Evolutionary conservation across 1,140 invertebrate genomes (phyloP).

Genomic region (Capitella teleta): DNA sequence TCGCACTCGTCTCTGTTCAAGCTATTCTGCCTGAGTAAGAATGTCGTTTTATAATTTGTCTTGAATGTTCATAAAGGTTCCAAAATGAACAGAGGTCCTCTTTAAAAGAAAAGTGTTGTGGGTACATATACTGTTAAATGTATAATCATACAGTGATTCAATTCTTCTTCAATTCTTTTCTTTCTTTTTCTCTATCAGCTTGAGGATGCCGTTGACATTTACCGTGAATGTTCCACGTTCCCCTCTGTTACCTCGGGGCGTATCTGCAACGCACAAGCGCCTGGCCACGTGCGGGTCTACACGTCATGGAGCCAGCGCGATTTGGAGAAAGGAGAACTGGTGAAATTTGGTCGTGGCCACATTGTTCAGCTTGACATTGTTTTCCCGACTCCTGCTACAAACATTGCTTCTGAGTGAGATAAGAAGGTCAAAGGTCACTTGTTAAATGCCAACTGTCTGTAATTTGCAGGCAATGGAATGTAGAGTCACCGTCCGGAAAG

Average conservation of each 20-base stretch:
- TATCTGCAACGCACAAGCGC: constrained; percentile 9
- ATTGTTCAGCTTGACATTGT: constrained; percentile 13
- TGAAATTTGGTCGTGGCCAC: constrained; percentile 18
- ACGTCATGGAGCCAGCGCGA: constrained; percentile 23
- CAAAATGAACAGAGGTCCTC: no score
- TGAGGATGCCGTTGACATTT: constrained; percentile 16
- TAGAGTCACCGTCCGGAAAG: constrained; percentile 29
- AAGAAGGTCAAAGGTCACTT: neutral
- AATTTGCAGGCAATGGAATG: constrained; percentile 25
- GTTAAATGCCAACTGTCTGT: neutral
- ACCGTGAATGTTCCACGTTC: constrained; percentile 14
- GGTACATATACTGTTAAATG: no score
- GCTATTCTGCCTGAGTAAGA: no score
- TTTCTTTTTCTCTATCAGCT: constrained; percentile 3
- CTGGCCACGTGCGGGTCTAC: constrained; percentile 10
- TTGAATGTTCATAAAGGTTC: no score
- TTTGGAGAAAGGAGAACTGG: constrained; percentile 24
- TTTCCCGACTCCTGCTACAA: constrained; percentile 10
- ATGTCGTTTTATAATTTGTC: no score
- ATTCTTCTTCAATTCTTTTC: no score
- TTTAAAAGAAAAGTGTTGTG: no score
- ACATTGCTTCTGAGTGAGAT: constrained; percentile 16
- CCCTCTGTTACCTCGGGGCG: constrained; percentile 15
- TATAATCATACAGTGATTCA: no score
- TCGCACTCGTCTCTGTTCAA: no score